A percentile compares a stretch with the other conserved stretches of the same genome.
phyloP scores from a whole-genome alignment of 2,888 invertebrate species.

The Andrena haemorrhoa region DNA sequence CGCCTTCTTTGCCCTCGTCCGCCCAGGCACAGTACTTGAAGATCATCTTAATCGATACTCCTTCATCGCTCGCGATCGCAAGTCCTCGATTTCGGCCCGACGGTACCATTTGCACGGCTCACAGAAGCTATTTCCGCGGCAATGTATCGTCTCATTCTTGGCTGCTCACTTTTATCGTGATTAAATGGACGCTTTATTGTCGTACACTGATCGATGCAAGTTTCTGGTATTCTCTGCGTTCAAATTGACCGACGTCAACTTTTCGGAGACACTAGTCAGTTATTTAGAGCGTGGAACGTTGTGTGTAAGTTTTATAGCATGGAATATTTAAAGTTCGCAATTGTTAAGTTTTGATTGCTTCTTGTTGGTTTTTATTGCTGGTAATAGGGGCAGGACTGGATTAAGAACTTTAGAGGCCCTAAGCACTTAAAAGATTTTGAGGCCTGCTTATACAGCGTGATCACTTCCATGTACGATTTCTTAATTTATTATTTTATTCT shows the following conservation, averaged over 20 bases:
- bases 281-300: background rate
- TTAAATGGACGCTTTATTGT: conserved; percentile 5
- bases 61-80: conserved; percentile 42
- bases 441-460: too few relatives aligned
- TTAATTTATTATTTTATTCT: too few relatives aligned
- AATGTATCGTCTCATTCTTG: conserved; percentile 29
- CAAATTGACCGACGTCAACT: too few relatives aligned
- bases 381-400: too few relatives aligned
- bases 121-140: background rate
- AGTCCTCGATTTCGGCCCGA: conserved; percentile 26
- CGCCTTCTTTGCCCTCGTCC: conserved; percentile 68
- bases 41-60: conserved; percentile 72
- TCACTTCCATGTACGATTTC: too few relatives aligned
- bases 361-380: too few relatives aligned
- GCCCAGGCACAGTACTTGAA: conserved; percentile 82
- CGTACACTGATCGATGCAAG: background rate
- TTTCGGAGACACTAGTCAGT: background rate
- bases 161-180: background rate
- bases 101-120: conserved; percentile 14
- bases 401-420: too few relatives aligned
- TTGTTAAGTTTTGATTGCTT: too few relatives aligned
- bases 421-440: too few relatives aligned
- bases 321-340: too few relatives aligned
- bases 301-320: too few relatives aligned
- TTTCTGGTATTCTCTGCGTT: background rate